Percentiles rank a stretch among this genome's conserved stretches.
Conservation (phyloP, 2,113 vertebrate genomes). For the Carollia perspicillata region DNA sequence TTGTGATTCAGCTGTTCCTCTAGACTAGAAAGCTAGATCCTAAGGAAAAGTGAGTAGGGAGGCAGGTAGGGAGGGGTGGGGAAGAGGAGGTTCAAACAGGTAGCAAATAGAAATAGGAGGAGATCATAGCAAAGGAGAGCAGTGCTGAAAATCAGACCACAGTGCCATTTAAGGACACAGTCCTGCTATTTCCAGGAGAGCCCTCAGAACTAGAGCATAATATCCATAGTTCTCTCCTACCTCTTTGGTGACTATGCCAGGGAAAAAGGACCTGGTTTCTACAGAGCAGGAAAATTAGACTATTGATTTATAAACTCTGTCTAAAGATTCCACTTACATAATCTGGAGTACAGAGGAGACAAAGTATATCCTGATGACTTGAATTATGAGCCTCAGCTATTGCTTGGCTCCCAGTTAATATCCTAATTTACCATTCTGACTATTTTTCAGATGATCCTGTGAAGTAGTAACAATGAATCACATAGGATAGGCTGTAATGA, state of each 20-base stretch:
- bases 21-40: neutral
- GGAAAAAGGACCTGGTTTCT: neutral
- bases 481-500: neutral
- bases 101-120: neutral
- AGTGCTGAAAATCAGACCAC: neutral
- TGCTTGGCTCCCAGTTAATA: neutral
- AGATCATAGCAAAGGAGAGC: neutral
- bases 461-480: neutral
- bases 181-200: neutral
- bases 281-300: neutral
- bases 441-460: neutral
- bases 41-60: neutral
- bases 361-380: neutral
- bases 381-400: neutral
- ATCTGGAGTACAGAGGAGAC: neutral
- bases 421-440: neutral
- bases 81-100: neutral
- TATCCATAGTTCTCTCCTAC: neutral
- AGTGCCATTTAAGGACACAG: neutral
- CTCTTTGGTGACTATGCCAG: neutral
- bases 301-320: neutral
- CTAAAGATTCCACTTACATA: neutral
- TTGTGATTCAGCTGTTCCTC: neutral
- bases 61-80: neutral
- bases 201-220: neutral